Conservation (phyloP, 2,797 vertebrate genomes). For the Acrossocheilus wenchowensis region DNA sequence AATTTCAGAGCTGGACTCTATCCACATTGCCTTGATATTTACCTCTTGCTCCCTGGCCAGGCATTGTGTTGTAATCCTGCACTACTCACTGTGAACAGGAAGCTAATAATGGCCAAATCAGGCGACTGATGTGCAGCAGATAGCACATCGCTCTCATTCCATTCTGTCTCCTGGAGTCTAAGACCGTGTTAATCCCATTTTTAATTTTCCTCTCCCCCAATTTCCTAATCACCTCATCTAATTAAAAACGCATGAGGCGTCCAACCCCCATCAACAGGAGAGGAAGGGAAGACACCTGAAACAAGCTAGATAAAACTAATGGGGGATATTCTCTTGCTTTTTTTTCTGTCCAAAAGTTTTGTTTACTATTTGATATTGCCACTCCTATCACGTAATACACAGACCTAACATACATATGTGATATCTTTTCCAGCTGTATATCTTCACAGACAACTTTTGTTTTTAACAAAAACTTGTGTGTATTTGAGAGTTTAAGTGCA, state of each 20-base stretch:
- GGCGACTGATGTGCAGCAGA: conserved; percentile 61
- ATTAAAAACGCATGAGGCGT: conserved; percentile 68
- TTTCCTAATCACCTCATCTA: conserved; percentile 72
- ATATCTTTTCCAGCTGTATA: too few relatives aligned
- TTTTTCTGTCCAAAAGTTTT: background rate
- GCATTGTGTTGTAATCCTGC: conserved; percentile 53
- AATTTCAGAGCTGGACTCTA: conserved; percentile 12
- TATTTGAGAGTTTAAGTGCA: too few relatives aligned
- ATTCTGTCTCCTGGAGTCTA: conserved; percentile 65
- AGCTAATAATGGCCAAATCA: conserved; percentile 70
- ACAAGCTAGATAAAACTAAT: conserved; percentile 17
- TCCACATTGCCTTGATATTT: conserved; percentile 24
- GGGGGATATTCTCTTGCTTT: background rate
- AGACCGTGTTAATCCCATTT: conserved; percentile 73
- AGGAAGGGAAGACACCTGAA: conserved; percentile 10
- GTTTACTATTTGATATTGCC: background rate
- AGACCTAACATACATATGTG: too few relatives aligned
- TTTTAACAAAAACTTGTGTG: too few relatives aligned
- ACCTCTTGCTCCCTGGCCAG: conserved; percentile 18
- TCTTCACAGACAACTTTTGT: too few relatives aligned
- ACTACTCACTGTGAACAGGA: conserved; percentile 61
- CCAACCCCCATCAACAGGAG: conserved; percentile 16
- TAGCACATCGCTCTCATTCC: conserved; percentile 58
- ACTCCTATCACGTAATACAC: too few relatives aligned
- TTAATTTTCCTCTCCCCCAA: conserved; percentile 66